phyloP scores from a whole-genome alignment of 2,888 invertebrate genomes.

The Tiliacea aurago region DNA sequence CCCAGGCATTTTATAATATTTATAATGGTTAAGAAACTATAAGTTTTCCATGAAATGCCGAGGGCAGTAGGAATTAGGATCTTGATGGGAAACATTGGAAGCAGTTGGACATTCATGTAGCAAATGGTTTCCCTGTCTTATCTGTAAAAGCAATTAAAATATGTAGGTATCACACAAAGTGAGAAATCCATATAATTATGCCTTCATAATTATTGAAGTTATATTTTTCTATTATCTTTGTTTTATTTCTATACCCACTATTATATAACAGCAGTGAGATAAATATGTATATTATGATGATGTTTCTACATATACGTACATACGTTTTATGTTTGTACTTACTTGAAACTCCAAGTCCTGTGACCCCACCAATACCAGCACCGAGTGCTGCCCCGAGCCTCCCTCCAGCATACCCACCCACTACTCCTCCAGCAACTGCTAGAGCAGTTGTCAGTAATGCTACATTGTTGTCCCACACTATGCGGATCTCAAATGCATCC shows the following conservation, averaged over 20 bases:
- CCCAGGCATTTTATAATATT: neutral
- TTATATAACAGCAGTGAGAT: too few species aligned
- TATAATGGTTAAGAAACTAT: neutral
- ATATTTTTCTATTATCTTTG: neutral
- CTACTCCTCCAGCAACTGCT: constrained; percentile 78
- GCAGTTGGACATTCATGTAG: neutral
- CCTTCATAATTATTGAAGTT: neutral
- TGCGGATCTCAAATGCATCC: constrained; percentile 80
- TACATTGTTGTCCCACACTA: constrained; percentile 79
- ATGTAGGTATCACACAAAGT: neutral
- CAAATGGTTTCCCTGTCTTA: neutral
- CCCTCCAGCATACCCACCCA: constrained; percentile 82
- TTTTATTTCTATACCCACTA: neutral
- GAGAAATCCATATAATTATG: neutral
- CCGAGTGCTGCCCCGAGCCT: constrained; percentile 81
- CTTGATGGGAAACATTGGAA: neutral
- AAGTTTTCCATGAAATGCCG: neutral
- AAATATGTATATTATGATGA: neutral
- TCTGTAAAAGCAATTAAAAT: neutral
- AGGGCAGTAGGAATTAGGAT: neutral
- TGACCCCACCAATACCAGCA: constrained; percentile 79
- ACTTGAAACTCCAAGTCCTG: constrained; percentile 80
- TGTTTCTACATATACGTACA: neutral
- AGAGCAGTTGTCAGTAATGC: constrained; percentile 75
- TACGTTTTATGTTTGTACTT: constrained; percentile 48